phyloP scores from a whole-genome alignment of 1,140 invertebrate genomes.

The Homarus americanus region DNA sequence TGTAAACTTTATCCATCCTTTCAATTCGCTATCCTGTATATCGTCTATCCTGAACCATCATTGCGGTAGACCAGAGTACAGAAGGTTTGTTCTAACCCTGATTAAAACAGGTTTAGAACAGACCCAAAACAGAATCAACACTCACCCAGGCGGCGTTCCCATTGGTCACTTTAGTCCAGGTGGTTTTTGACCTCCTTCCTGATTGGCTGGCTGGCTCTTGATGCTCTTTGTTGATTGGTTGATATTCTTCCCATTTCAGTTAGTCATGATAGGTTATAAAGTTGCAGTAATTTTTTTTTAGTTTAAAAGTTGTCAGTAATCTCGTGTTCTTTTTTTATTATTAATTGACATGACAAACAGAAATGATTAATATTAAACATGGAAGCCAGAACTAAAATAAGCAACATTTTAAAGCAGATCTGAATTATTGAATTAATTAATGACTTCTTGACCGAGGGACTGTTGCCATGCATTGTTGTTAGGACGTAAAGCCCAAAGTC shows the following conservation, averaged over 20 bases:
- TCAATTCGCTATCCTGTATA: too few species aligned
- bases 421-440: background rate
- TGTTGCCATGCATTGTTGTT: conserved; percentile 42
- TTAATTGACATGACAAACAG: background rate
- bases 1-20: too few species aligned
- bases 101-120: background rate
- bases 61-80: conserved; percentile 15
- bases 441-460: background rate
- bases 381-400: background rate
- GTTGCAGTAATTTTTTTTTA: background rate
- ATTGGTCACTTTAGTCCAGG: background rate
- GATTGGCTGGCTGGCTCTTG: background rate
- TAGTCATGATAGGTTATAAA: background rate
- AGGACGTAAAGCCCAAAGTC: background rate
- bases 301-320: background rate
- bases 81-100: background rate
- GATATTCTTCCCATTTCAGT: background rate
- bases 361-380: conserved; percentile 1
- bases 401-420: too few species aligned
- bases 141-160: conserved; percentile 23
- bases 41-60: background rate
- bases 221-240: background rate
- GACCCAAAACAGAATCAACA: conserved; percentile 49
- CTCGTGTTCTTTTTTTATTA: background rate
- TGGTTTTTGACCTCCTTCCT: background rate